Base-by-base conservation (phyloP, 2,797 vertebrate genomes). In the Denticeps clupeoides region DNA sequence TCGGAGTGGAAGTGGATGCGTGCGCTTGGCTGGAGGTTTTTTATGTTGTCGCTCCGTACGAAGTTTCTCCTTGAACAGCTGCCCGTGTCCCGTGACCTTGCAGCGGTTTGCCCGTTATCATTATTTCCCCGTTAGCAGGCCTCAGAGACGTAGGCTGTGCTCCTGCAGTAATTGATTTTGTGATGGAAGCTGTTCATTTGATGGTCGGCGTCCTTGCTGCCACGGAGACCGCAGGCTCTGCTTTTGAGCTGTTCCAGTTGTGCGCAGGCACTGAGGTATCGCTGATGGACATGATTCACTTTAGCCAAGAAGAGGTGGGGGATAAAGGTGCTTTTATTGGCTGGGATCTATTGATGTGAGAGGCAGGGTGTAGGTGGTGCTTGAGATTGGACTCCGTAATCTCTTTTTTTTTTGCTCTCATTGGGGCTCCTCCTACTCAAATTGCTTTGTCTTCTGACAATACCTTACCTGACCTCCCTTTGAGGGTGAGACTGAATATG, bases 181-280 rank as follows among this genome's bases (percentile, higher is more conserved):
- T 91, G 92, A 93, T 89, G 83, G 85, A 83, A 85, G 79, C 82
- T 84, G 85, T 79, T 89, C 85, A 91, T 90, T 94, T 89, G 89
- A 83, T 80, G 83, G 81, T 80, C 73, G 75, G 74, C 72, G 75
- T 67, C 18, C 73, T 68, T 19, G 72, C 75, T 79, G 73, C 78
- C 75, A 75, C 84, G 85, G 87, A 81, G 89, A 89, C 84, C 81
- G 81, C 71, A 81, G 82, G 79, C 82, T 80, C 35, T 18, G 38
- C 35, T 38, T 38, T 76, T 82, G 80, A 86, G 80, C 80, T 40
- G 7, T 50, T 52, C 33, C 45, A 58, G 37, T 56, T 52, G 18
- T 49, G 6, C 35, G 16, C 11, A 9, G 35, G 35, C 32, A 35
- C 16, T 35, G 35, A 35, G 32, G 32, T 32, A 13, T 15, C 13